Conservation (phyloP, 2,797 vertebrate genomes). For the Adrianichthys oophorus region DNA sequence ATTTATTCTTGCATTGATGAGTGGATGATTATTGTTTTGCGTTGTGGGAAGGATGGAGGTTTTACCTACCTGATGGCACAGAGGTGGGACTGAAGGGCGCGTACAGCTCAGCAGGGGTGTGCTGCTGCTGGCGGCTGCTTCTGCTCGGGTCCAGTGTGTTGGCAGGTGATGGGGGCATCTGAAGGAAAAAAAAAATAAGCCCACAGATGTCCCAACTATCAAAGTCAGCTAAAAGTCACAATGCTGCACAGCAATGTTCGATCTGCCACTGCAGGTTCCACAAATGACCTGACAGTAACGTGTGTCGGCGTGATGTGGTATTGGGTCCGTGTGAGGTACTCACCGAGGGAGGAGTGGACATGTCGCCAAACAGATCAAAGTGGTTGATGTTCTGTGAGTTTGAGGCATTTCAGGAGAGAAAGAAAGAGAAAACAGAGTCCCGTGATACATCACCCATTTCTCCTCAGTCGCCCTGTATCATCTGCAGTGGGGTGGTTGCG, state of each 20-base stretch:
- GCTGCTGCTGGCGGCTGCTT: slow-evolving; percentile 82
- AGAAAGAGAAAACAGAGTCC: slow-evolving; percentile 47
- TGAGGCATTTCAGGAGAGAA: slow-evolving; percentile 20
- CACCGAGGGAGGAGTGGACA: slow-evolving; percentile 98
- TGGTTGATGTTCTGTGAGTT: slow-evolving; percentile 93
- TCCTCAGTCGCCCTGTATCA: slow-evolving; percentile 41
- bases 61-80: slow-evolving; percentile 90
- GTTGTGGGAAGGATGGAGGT: slow-evolving; percentile 4
- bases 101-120: slow-evolving; percentile 88
- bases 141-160: slow-evolving; percentile 94
- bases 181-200: slow-evolving; percentile 46
- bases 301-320: background rate
- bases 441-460: slow-evolving; percentile 55
- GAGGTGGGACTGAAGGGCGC: slow-evolving; percentile 92
- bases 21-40: background rate
- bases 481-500: slow-evolving; percentile 43
- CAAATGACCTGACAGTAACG: slow-evolving; percentile 5
- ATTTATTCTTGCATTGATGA: background rate
- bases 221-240: slow-evolving; percentile 56
- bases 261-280: slow-evolving; percentile 9
- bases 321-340: slow-evolving; percentile 64
- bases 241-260: slow-evolving; percentile 16
- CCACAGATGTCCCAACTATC: slow-evolving; percentile 44
- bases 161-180: slow-evolving; percentile 98
- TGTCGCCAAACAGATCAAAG: slow-evolving; percentile 98